Conservation (phyloP, 1,140 invertebrate genomes). For the Chironomus tepperi region DNA sequence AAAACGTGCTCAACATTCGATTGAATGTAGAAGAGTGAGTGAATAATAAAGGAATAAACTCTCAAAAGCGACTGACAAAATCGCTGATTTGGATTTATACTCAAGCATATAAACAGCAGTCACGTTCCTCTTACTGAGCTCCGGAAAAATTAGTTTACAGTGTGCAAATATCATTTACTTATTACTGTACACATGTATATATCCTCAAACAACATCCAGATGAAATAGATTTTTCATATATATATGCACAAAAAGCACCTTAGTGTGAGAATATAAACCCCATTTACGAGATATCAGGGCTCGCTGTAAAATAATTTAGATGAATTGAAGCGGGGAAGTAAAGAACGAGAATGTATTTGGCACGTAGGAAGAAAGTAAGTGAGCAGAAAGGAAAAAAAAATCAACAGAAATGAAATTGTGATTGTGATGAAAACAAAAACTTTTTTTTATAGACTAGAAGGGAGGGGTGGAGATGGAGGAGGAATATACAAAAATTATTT, state of each 20-base stretch:
- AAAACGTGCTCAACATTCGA: background rate
- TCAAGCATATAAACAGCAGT: background rate
- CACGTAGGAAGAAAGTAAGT: constrained; percentile 11
- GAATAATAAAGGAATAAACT: background rate
- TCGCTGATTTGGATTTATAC: background rate
- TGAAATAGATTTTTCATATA: background rate
- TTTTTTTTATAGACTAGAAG: too few species aligned
- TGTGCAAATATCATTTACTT: background rate
- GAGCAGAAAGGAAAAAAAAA: background rate
- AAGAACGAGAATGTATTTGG: constrained; percentile 16
- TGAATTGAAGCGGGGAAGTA: background rate
- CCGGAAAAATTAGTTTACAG: background rate
- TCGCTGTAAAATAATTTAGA: background rate
- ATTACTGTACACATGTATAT: too few species aligned
- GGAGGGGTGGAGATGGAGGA: too few species aligned
- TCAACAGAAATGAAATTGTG: too few species aligned
- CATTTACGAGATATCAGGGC: background rate
- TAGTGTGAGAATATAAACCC: too few species aligned
- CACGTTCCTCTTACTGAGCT: background rate
- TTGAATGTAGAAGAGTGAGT: background rate
- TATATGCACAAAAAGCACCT: background rate
- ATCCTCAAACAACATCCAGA: background rate
- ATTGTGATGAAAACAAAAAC: too few species aligned
- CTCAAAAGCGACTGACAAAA: background rate
- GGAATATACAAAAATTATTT: too few species aligned